These are phyloP conservation scores for Perca flavescens DNA, from an alignment of 2,113 vertebrate genomes.

Conservation along the genomic window DNA sequence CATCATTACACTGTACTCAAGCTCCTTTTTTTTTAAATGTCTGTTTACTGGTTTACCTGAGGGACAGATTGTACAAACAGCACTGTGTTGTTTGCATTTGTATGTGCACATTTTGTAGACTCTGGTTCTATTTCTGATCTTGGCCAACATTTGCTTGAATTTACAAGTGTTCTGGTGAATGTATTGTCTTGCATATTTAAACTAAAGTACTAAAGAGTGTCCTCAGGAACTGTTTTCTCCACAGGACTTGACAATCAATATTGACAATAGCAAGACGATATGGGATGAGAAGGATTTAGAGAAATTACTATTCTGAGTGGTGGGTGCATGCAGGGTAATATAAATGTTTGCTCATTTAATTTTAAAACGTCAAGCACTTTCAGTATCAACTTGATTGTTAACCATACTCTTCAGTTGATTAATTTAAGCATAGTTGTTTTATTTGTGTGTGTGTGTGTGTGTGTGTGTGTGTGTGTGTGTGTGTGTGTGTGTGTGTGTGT, in stretches of 20 bases:
- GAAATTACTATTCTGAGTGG: neutral
- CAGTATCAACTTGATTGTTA: constrained; percentile 22
- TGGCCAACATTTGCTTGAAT: constrained; percentile 10
- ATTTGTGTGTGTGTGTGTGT: too few relatives aligned
- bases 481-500: too few relatives aligned
- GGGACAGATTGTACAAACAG: constrained; percentile 32
- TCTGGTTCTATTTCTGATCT: neutral
- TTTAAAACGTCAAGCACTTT: constrained; percentile 48
- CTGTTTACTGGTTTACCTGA: constrained; percentile 69
- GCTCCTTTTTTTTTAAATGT: constrained; percentile 62
- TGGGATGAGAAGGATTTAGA: constrained; percentile 3
- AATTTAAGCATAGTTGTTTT: constrained; percentile 44
- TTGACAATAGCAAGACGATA: neutral
- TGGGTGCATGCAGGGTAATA: constrained; percentile 14
- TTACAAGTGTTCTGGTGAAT: constrained; percentile 3
- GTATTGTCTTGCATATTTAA: constrained; percentile 27
- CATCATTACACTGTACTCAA: constrained; percentile 78
- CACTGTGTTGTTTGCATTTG: constrained; percentile 16
- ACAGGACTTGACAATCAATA: constrained; percentile 31
- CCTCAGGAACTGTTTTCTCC: constrained; percentile 35
- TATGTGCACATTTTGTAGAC: constrained; percentile 19
- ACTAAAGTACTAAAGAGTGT: neutral
- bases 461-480: too few relatives aligned
- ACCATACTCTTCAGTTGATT: constrained; percentile 30
- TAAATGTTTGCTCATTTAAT: neutral